These are phyloP conservation scores for Oryctes rhinoceros DNA, from an alignment of 1,140 invertebrate genomes.

Conservation along the genomic window DNA sequence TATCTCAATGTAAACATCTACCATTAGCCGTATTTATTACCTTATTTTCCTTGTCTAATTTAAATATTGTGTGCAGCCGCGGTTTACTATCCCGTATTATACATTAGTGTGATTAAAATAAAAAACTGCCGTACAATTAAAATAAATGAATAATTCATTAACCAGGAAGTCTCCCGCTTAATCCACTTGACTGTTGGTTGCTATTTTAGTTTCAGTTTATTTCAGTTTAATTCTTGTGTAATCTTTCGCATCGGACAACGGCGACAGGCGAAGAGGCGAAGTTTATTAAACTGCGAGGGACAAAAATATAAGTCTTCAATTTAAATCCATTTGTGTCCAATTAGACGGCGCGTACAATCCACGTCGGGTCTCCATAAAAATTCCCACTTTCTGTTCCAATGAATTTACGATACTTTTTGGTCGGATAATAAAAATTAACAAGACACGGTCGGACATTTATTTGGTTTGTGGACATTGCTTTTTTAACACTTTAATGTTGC, in stretches of 20 bases:
- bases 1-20: background rate
- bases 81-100: background rate
- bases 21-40: conserved; percentile 11
- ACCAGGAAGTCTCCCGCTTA: conserved; percentile 30
- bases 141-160: conserved; percentile 38
- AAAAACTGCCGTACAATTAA: conserved; percentile 23
- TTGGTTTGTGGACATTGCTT: conserved; percentile 34
- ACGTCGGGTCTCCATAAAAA: conserved; percentile 19
- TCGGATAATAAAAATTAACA: conserved; percentile 33
- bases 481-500: conserved; percentile 30
- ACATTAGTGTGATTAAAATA: conserved; percentile 20
- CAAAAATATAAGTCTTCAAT: conserved; percentile 16
- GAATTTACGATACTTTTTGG: conserved; percentile 10
- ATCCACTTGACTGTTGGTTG: conserved; percentile 15
- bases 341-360: conserved; percentile 7
- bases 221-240: conserved; percentile 1
- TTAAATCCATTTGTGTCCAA: conserved; percentile 36
- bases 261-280: background rate
- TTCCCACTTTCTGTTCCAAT: conserved; percentile 28
- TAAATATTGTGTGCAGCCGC: background rate
- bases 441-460: conserved; percentile 28
- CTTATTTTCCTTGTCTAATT: conserved; percentile 9
- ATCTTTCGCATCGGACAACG: background rate
- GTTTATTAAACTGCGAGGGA: conserved; percentile 20
- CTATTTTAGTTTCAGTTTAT: conserved; percentile 31